A percentile compares a stretch with the other conserved stretches of the same genome.
Evolutionary conservation across 2,888 invertebrate genomes (phyloP).

Genomic region (Cynaeus angustus): DNA sequence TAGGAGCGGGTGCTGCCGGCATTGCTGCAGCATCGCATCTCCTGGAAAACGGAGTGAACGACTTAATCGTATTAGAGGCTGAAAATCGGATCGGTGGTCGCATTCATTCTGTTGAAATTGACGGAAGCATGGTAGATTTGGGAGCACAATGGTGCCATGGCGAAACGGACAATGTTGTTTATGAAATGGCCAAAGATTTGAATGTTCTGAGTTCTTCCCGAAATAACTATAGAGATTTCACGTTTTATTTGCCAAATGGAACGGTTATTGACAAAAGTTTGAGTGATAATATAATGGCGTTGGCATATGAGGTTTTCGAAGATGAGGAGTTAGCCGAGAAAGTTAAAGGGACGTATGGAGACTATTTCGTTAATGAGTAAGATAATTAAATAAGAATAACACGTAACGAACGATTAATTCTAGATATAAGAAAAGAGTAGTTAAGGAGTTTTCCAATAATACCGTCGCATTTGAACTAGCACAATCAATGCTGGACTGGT

Average conservation of each 20-base stretch:
- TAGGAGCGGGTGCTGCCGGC: conserved; percentile 75
- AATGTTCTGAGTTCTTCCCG: conserved; percentile 69
- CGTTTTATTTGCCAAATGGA: conserved; percentile 64
- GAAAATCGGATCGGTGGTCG: conserved; percentile 69
- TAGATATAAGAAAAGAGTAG: conserved; percentile 59
- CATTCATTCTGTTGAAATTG: conserved; percentile 62
- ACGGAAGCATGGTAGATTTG: conserved; percentile 61
- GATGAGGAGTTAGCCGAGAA: conserved; percentile 58
- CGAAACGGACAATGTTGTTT: conserved; percentile 67
- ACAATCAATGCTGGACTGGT: conserved; percentile 63
- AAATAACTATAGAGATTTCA: conserved; percentile 63
- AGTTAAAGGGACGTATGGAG: conserved; percentile 61
- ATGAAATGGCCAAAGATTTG: conserved; percentile 64
- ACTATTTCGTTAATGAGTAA: conserved; percentile 65
- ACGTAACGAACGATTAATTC: neutral
- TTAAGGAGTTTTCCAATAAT: conserved; percentile 56
- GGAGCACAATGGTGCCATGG: conserved; percentile 71
- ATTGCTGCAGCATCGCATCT: conserved; percentile 74
- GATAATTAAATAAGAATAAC: too few relatives aligned
- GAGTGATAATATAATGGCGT: conserved; percentile 60
- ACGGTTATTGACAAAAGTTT: conserved; percentile 59
- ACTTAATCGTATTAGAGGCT: conserved; percentile 72
- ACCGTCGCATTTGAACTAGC: conserved; percentile 54
- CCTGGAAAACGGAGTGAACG: conserved; percentile 70
- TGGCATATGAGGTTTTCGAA: conserved; percentile 58